A percentile compares a stretch with the other conserved stretches of the same genome.
These are phyloP conservation scores for Rhyacophila evoluta DNA, from an alignment of 2,888 invertebrate species.

Conservation along the genomic window DNA sequence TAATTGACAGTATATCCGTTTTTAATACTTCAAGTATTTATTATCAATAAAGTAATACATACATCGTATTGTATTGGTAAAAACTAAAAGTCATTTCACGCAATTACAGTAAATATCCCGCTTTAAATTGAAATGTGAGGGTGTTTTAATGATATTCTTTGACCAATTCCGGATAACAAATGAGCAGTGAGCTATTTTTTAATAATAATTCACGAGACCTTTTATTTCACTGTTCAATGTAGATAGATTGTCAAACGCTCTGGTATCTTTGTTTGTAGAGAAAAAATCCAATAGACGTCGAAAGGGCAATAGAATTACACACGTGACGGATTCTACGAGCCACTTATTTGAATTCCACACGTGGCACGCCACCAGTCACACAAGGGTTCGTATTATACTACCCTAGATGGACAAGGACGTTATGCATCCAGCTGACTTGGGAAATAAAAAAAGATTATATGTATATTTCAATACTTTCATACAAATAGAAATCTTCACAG, in stretches of 20 bases:
- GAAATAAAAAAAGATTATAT: too few relatives aligned
- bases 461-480: too few relatives aligned
- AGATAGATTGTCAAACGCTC: constrained; percentile 7
- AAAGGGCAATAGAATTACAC: constrained; percentile 46
- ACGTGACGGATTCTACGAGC: constrained; percentile 50
- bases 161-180: neutral
- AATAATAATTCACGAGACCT: neutral
- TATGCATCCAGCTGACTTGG: neutral
- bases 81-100: too few relatives aligned
- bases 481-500: too few relatives aligned
- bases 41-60: too few relatives aligned
- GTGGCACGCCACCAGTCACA: neutral
- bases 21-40: too few relatives aligned
- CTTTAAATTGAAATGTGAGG: neutral
- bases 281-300: constrained; percentile 51
- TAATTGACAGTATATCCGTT: too few relatives aligned
- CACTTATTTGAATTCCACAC: constrained; percentile 53
- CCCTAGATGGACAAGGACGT: neutral
- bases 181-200: neutral
- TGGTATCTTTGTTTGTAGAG: constrained; percentile 8
- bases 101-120: too few relatives aligned
- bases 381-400: neutral
- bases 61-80: too few relatives aligned
- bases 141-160: neutral
- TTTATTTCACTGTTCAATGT: neutral